Evolutionary conservation across 1,140 invertebrate species (phyloP).

Genomic region (Phocides pigmalion): DNA sequence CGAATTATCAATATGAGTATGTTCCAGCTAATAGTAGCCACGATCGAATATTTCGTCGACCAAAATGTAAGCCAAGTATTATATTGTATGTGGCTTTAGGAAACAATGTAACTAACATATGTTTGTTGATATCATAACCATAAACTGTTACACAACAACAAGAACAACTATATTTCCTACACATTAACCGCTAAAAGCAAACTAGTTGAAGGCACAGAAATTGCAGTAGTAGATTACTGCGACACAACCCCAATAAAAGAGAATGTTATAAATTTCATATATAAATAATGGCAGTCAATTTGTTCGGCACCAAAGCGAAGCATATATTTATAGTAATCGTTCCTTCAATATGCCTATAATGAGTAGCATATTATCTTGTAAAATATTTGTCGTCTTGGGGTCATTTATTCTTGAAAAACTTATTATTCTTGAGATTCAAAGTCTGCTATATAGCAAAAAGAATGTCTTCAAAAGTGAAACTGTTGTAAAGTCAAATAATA

Average conservation of each 20-base stretch:
- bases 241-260: conserved; percentile 65
- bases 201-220: conserved; percentile 75
- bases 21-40: conserved; percentile 39
- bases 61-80: background rate
- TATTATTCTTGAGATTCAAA: conserved; percentile 15
- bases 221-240: conserved; percentile 64
- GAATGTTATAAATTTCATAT: conserved; percentile 26
- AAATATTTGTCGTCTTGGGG: background rate
- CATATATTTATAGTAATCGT: conserved; percentile 2
- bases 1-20: conserved; percentile 50
- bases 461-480: conserved; percentile 13
- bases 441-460: conserved; percentile 1
- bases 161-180: conserved; percentile 45
- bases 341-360: background rate
- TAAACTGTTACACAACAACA: conserved; percentile 44
- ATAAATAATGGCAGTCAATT: conserved; percentile 34
- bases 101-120: conserved; percentile 1
- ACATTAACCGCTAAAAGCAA: conserved; percentile 67
- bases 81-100: conserved; percentile 3
- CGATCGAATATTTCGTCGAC: conserved; percentile 10
- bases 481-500: conserved; percentile 12
- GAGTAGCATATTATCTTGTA: conserved; percentile 3
- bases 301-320: conserved; percentile 38
- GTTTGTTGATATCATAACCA: conserved; percentile 8
- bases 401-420: background rate